Conservation (phyloP, 2,888 invertebrate genomes). For the Eupithecia inturbata region DNA sequence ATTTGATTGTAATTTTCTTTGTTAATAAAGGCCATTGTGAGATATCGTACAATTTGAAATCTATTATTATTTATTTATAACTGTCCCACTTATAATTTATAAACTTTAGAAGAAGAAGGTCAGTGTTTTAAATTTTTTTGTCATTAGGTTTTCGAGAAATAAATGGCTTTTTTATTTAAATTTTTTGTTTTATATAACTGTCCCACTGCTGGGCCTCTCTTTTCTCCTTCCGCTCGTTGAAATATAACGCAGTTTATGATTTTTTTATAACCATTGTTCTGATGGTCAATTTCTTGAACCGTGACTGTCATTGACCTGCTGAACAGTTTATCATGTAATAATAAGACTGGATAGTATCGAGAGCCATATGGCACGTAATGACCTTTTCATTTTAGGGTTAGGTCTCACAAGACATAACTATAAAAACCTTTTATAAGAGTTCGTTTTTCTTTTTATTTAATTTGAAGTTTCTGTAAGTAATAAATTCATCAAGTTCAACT, state of each 20-base stretch:
- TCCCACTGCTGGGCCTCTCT: background rate
- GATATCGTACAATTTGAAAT: too few species aligned
- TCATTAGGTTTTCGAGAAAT: too few species aligned
- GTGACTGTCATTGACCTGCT: constrained; percentile 41
- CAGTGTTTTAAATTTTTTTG: too few species aligned
- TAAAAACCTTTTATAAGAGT: background rate
- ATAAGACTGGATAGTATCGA: constrained; percentile 62
- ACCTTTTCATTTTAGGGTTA: constrained; percentile 38
- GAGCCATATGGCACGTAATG: constrained; percentile 61
- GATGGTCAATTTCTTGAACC: constrained; percentile 32
- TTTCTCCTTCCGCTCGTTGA: background rate
- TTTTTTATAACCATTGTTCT: background rate
- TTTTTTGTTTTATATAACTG: background rate
- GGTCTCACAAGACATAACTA: background rate
- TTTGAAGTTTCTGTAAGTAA: too few species aligned
- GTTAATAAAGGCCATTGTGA: too few species aligned
- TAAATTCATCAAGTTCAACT: too few species aligned
- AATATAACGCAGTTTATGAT: background rate
- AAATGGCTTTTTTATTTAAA: too few species aligned
- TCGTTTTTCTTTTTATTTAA: background rate
- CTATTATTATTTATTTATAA: too few species aligned
- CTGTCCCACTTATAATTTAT: too few species aligned
- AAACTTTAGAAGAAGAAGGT: too few species aligned
- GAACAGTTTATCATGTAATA: constrained; percentile 50
- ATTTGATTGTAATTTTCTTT: too few species aligned